Conservation (phyloP, 2,888 invertebrate genomes). For the Trichopoda pennipes region DNA sequence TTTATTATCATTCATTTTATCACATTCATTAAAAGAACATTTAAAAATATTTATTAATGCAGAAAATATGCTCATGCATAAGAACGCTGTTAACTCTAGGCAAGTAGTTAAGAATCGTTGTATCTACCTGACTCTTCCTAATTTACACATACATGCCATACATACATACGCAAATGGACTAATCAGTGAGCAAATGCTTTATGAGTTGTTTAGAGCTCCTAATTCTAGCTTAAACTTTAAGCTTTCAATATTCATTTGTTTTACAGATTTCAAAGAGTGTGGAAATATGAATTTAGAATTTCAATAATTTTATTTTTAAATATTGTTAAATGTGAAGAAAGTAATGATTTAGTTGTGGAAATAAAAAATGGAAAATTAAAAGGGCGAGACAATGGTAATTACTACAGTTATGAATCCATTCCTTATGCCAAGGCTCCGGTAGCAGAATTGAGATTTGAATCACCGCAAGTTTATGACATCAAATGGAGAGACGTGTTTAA, state of each 20-base stretch:
- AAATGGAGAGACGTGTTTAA: conserved; percentile 69
- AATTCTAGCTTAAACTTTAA: background rate
- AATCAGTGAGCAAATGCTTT: too few species aligned
- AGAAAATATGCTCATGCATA: too few species aligned
- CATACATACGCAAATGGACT: too few species aligned
- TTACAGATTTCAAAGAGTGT: conserved; percentile 14
- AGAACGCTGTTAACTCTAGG: too few species aligned
- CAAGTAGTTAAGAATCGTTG: too few species aligned
- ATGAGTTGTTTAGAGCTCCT: background rate
- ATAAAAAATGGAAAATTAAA: conserved; percentile 68
- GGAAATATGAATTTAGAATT: conserved; percentile 20
- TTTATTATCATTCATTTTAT: too few species aligned
- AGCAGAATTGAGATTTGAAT: conserved; percentile 83
- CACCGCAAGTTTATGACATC: conserved; percentile 65
- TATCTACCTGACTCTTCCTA: too few species aligned
- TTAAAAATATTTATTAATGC: too few species aligned
- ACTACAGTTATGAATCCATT: conserved; percentile 84
- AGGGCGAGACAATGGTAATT: conserved; percentile 72
- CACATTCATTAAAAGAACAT: too few species aligned
- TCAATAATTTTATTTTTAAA: conserved; percentile 8
- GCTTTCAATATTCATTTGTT: conserved; percentile 12
- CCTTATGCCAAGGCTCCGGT: conserved; percentile 86
- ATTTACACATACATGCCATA: too few species aligned
- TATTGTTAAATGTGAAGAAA: background rate
- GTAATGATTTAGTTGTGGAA: conserved; percentile 57